Percentiles rank a stretch among this genome's conserved stretches.
Evolutionary conservation across 2,797 vertebrate species (phyloP).

Genomic region (Crossoptilon crossoptilon): DNA sequence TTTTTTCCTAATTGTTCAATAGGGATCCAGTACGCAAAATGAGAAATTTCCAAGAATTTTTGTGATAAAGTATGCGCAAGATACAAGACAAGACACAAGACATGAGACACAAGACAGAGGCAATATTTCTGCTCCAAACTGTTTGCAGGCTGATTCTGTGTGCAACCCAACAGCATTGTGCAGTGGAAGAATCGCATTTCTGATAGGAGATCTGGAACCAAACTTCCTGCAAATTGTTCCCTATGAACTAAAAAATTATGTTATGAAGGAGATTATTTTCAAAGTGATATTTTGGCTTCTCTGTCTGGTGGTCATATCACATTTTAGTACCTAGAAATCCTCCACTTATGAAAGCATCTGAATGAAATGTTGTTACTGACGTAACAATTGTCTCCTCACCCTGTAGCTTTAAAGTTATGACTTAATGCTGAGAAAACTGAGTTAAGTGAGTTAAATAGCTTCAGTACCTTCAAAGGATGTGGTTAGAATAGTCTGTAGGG

Average conservation of each 20-base stretch:
- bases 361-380: constrained; percentile 69
- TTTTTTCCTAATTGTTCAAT: not conserved
- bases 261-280: constrained; percentile 25
- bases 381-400: constrained; percentile 61
- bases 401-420: constrained; percentile 55
- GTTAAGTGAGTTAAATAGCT: constrained; percentile 65
- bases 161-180: not conserved
- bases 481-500: constrained; percentile 62
- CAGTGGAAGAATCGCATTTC: not conserved
- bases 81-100: not conserved
- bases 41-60: not conserved
- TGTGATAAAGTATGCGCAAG: not conserved
- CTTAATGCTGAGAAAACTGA: constrained; percentile 69
- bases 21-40: not conserved
- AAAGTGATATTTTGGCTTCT: constrained; percentile 22
- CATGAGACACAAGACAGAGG: not conserved
- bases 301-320: constrained; percentile 25
- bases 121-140: not conserved
- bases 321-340: constrained; percentile 65
- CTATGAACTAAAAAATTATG: constrained; percentile 6
- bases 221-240: not conserved
- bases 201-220: not conserved
- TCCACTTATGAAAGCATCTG: not conserved
- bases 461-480: constrained; percentile 70
- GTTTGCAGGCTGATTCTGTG: not conserved